Conservation (phyloP, 2,888 invertebrate genomes). For the Drosophila trichaetosa region DNA sequence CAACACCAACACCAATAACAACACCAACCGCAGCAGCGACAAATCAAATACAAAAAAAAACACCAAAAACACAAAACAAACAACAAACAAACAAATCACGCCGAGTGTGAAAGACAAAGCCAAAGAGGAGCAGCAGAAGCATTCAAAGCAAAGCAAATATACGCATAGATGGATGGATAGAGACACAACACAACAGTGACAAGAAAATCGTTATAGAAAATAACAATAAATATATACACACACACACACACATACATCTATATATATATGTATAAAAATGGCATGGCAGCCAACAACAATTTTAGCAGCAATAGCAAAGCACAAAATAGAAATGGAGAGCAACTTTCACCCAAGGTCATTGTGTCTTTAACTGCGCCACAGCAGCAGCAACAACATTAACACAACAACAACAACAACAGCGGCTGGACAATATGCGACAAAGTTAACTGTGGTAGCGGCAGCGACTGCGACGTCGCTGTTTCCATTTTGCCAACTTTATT, state of each 20-base stretch:
- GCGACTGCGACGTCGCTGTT: constrained; percentile 39
- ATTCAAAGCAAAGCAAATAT: constrained; percentile 34
- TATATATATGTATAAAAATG: constrained; percentile 52
- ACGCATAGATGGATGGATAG: constrained; percentile 26
- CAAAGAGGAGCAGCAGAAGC: constrained; percentile 48
- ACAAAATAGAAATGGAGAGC: constrained; percentile 80
- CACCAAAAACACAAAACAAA: constrained; percentile 2
- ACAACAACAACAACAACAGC: constrained; percentile 34
- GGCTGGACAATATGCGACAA: constrained; percentile 67
- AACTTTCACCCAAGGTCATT: constrained; percentile 78
- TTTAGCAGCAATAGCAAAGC: constrained; percentile 47
- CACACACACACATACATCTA: background rate
- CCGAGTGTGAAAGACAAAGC: constrained; percentile 44
- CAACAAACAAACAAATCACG: constrained; percentile 64
- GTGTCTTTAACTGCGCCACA: constrained; percentile 74
- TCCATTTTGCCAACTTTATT: constrained; percentile 51
- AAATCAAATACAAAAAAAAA: constrained; percentile 48
- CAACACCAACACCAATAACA: constrained; percentile 33
- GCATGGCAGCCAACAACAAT: constrained; percentile 47
- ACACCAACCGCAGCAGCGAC: constrained; percentile 21
- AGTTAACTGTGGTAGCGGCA: constrained; percentile 32
- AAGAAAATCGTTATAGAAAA: constrained; percentile 61
- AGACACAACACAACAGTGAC: constrained; percentile 38
- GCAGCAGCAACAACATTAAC: constrained; percentile 46
- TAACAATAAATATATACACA: constrained; percentile 56